Conservation (phyloP, 2,888 invertebrate genomes). For the Escarpia spicata region DNA sequence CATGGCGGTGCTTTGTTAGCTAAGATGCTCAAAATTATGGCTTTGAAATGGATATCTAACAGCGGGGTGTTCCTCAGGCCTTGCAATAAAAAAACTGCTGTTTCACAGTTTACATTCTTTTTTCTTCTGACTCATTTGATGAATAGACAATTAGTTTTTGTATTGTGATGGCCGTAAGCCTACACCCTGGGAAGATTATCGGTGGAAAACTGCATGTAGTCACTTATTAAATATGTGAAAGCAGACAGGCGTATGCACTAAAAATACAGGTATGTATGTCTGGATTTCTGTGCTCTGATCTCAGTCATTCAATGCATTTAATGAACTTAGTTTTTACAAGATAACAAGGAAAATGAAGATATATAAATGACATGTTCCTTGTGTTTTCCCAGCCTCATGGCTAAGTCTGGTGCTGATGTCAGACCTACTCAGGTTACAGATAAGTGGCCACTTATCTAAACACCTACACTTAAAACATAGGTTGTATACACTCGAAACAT, state of each 20-base stretch:
- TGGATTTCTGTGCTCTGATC: background rate
- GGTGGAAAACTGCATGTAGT: background rate
- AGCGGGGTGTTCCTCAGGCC: background rate
- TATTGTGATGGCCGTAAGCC: background rate
- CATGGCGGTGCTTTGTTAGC: background rate
- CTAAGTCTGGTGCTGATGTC: conserved; percentile 12
- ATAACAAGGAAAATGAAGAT: background rate
- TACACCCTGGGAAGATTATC: conserved; percentile 13
- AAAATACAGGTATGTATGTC: too few species aligned
- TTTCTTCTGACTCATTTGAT: background rate
- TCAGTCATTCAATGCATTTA: background rate
- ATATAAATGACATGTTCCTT: background rate
- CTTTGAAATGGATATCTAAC: conserved; percentile 16
- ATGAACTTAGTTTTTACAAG: background rate
- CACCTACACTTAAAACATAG: background rate
- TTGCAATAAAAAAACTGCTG: background rate
- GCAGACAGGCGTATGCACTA: too few species aligned
- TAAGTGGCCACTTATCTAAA: conserved; percentile 9
- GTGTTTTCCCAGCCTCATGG: background rate
- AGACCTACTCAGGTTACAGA: background rate
- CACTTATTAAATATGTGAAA: background rate
- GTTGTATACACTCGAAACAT: background rate
- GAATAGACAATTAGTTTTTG: background rate
- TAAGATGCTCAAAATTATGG: background rate
- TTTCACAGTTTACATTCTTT: background rate